Evolutionary conservation across 2,797 vertebrate species (phyloP).

Genomic region (Tapirus indicus): DNA sequence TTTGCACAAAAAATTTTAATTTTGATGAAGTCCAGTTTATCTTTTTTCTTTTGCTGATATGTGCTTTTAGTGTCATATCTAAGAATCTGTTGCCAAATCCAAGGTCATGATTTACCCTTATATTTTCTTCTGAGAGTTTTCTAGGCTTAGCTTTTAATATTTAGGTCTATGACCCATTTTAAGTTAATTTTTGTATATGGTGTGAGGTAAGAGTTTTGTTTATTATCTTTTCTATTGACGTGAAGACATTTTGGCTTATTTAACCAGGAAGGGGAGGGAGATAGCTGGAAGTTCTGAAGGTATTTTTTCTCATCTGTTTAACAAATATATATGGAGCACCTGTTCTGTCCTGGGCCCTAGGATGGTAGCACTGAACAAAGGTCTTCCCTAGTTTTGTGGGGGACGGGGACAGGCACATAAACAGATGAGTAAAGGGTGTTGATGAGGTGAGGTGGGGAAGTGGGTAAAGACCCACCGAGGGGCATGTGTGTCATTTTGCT

Average conservation of each 20-base stretch:
- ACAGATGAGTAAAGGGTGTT: background rate
- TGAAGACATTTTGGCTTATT: background rate
- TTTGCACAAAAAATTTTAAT: constrained; percentile 21
- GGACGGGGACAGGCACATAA: background rate
- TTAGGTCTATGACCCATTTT: constrained; percentile 25
- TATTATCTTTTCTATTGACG: background rate
- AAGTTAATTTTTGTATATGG: background rate
- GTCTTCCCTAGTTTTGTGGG: background rate
- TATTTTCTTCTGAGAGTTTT: constrained; percentile 3
- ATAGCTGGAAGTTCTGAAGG: background rate
- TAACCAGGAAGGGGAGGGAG: background rate
- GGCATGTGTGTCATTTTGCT: background rate
- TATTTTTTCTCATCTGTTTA: background rate
- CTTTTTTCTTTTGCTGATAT: background rate
- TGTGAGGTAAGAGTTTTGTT: background rate
- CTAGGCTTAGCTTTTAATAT: background rate
- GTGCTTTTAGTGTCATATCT: background rate
- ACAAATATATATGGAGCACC: background rate
- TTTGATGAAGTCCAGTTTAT: constrained; percentile 5
- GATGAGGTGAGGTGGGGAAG: background rate
- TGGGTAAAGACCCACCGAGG: background rate
- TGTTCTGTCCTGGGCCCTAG: background rate
- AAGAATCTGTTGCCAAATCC: background rate
- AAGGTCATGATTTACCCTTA: background rate
- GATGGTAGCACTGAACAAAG: background rate